These are phyloP conservation scores for Glomeris marginata DNA, from an alignment of 2,888 invertebrate genomes.

Conservation along the genomic window DNA sequence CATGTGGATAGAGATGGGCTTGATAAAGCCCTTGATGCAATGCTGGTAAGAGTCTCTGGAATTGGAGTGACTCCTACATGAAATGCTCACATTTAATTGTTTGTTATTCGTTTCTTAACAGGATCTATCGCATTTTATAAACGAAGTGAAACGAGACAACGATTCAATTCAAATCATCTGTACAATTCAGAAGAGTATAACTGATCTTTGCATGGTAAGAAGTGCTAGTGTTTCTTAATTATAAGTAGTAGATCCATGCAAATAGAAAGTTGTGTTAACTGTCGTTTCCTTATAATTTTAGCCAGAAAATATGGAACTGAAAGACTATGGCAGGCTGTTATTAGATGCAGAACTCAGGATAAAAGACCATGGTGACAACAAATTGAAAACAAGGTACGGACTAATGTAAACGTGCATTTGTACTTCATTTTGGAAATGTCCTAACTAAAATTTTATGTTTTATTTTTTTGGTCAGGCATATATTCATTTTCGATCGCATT, in stretches of 20 bases:
- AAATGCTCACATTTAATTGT: too few relatives aligned
- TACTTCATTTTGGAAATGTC: background rate
- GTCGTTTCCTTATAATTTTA: slow-evolving; percentile 21
- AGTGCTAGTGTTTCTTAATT: background rate
- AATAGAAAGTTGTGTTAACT: background rate
- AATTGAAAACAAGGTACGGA: slow-evolving; percentile 46
- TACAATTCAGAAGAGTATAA: slow-evolving; percentile 59
- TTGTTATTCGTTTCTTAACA: slow-evolving; percentile 17
- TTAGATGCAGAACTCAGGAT: slow-evolving; percentile 90
- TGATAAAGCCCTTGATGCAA: slow-evolving; percentile 77
- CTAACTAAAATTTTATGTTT: background rate
- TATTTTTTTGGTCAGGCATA: background rate
- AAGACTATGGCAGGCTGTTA: slow-evolving; percentile 79
- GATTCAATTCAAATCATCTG: slow-evolving; percentile 79
- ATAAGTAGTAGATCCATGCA: too few relatives aligned
- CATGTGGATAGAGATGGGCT: slow-evolving; percentile 71
- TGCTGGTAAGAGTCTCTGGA: slow-evolving; percentile 44
- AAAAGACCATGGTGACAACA: slow-evolving; percentile 75
- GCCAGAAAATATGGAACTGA: slow-evolving; percentile 62
- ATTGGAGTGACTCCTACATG: background rate
- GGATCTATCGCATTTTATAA: slow-evolving; percentile 92
- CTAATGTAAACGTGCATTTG: background rate
- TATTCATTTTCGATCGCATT: slow-evolving; percentile 50
- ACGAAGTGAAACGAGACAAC: slow-evolving; percentile 93
- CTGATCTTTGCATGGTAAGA: slow-evolving; percentile 24